These are phyloP conservation scores for Vicugna pacos DNA, from an alignment of 2,113 vertebrate species.

Conservation along the genomic window DNA sequence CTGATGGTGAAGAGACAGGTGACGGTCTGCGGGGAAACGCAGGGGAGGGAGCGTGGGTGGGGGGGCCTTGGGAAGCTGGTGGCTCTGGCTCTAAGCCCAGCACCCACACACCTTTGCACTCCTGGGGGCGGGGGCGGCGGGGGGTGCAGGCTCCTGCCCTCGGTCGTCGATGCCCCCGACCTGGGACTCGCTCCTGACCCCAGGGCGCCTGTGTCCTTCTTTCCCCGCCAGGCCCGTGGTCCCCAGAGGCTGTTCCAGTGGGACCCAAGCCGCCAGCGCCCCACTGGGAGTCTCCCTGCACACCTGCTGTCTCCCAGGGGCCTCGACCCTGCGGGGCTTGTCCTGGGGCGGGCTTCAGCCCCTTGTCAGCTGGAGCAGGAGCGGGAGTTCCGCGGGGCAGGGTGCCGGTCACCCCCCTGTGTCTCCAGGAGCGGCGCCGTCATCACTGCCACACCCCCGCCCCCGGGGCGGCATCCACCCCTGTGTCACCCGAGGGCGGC, in stretches of 20 bases:
- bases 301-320: not conserved
- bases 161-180: not conserved
- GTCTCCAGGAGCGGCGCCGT: not conserved
- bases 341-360: not conserved
- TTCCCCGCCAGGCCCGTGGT: not conserved
- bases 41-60: not conserved
- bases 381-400: not conserved
- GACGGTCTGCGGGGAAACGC: not conserved
- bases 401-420: not conserved
- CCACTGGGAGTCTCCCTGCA: not conserved
- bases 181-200: not conserved
- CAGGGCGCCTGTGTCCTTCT: not conserved
- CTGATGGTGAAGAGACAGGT: conserved; percentile 50
- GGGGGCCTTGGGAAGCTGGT: not conserved
- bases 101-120: not conserved
- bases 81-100: not conserved
- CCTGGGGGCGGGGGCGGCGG: not conserved
- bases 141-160: not conserved
- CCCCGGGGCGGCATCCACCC: not conserved
- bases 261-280: not conserved
- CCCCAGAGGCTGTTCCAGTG: not conserved
- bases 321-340: no score
- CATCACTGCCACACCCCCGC: not conserved
- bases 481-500: not conserved
- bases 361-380: not conserved